Evolutionary conservation across 2,797 vertebrate species (phyloP).

Genomic region (Cyprinella venusta): DNA sequence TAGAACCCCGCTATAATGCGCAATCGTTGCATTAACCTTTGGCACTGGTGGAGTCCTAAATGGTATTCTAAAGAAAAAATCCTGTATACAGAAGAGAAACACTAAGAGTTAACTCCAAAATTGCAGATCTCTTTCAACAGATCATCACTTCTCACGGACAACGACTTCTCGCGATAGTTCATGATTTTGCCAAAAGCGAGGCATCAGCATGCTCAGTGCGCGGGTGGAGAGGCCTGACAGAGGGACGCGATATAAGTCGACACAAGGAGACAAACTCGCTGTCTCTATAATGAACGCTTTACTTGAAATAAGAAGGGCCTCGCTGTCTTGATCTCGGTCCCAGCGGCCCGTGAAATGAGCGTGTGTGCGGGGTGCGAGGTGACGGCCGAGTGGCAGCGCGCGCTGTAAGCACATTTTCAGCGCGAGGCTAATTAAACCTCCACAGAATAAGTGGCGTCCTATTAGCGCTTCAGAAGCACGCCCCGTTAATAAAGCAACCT

Average conservation of each 20-base stretch:
- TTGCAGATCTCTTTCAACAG: neutral
- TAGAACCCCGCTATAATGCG: neutral
- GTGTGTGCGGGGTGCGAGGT: constrained; percentile 52
- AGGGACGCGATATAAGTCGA: constrained; percentile 1
- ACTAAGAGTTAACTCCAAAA: neutral
- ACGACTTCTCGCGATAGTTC: constrained; percentile 8
- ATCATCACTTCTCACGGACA: neutral
- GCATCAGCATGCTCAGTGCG: neutral
- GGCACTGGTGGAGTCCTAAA: neutral
- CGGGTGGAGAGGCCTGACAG: constrained; percentile 3
- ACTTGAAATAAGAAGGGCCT: constrained; percentile 71
- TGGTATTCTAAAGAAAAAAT: neutral
- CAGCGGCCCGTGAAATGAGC: constrained; percentile 69
- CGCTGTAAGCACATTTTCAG: constrained; percentile 82
- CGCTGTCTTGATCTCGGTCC: constrained; percentile 71
- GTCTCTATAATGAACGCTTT: constrained; percentile 73
- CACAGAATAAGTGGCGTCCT: constrained; percentile 76
- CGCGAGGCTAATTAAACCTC: constrained; percentile 80
- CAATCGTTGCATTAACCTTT: neutral
- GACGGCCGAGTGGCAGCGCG: constrained; percentile 73
- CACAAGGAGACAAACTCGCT: constrained; percentile 61
- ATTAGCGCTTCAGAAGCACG: constrained; percentile 78
- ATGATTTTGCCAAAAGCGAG: neutral
- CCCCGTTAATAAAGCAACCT: constrained; percentile 75
- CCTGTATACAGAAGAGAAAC: neutral